phyloP scores from a whole-genome alignment of 2,797 vertebrate genomes.

The Cheirogaleus major region DNA sequence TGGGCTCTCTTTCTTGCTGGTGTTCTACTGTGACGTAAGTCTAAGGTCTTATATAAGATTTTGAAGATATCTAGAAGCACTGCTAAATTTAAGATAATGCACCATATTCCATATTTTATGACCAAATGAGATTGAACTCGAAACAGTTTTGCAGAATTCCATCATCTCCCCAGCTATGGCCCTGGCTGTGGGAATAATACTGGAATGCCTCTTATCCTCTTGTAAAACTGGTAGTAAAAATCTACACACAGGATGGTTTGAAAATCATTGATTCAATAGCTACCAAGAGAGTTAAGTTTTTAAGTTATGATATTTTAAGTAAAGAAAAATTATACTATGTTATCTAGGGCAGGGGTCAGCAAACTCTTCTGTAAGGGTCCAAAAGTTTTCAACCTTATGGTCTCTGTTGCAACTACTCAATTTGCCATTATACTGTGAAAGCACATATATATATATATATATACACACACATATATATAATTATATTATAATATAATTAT shows the following conservation, averaged over 20 bases:
- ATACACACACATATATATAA: no score
- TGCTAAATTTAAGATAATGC: not conserved
- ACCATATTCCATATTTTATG: not conserved
- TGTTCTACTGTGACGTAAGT: not conserved
- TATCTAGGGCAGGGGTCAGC: not conserved
- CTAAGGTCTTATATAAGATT: not conserved
- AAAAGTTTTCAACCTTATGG: not conserved
- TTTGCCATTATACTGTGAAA: not conserved
- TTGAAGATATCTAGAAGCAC: not conserved
- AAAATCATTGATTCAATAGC: not conserved
- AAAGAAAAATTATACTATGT: not conserved
- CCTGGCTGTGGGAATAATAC: not conserved
- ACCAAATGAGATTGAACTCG: not conserved
- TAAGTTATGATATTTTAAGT: conserved; percentile 21
- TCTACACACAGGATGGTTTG: not conserved
- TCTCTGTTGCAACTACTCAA: not conserved
- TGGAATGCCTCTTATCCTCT: not conserved
- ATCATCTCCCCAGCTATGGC: not conserved
- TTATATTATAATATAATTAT: no score
- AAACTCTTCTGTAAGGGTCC: not conserved
- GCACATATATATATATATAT: not conserved
- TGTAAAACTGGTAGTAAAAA: not conserved
- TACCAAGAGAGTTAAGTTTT: conserved; percentile 6
- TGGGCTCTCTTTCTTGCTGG: not conserved
- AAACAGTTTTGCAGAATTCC: not conserved